Base-by-base conservation (phyloP, 2,888 invertebrate genomes). In the Meandrusa payeni region DNA sequence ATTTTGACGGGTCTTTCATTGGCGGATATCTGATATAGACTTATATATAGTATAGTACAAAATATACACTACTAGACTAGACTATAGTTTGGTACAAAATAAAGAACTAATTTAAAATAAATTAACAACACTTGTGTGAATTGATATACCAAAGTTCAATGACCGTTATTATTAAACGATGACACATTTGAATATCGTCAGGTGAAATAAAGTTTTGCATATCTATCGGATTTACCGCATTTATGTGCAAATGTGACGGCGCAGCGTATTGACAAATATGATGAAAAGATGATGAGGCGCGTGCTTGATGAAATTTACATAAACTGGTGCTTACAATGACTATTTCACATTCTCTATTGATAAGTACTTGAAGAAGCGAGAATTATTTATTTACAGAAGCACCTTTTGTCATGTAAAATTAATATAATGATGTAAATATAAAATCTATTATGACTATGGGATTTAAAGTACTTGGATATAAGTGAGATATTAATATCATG, bases 181-280 rank as follows among this genome's bases (percentile, higher is more conserved):
- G 67, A 75, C 69, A 69, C 60, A 61, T 67, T 62, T 69, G 62
- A 71, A 67, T 69, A 69, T 61, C 52, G 61, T 74, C 69, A 72
- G 61, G 66, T 73, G 65, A 57, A 69, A 74, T 69, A 66, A 56
- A 66, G 64, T 78, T 83, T 85, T 76, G 83, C 83, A 86, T 86
- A 76, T 77, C 74, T 75, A 80, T 81, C 63, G 64, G 55, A 61
- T 64, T 60, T 57, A 57, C 59, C 47, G 57, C 58, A 66, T 75
- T 73, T 65, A 72, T 76, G 76, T 79, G 73, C 76, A 74, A 76
- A 75, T 76, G 39, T 11, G 12, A 23, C 27, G 11, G 10, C 20
- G 20, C 22, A 3, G 17, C 13, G 23, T 39, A 28, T 33, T 39
- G 39, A 34, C 15, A 34, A 38, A 39, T 33, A 12, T 39, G 11